phyloP scores from a whole-genome alignment of 2,888 invertebrate genomes.

The Anodontia alba region DNA sequence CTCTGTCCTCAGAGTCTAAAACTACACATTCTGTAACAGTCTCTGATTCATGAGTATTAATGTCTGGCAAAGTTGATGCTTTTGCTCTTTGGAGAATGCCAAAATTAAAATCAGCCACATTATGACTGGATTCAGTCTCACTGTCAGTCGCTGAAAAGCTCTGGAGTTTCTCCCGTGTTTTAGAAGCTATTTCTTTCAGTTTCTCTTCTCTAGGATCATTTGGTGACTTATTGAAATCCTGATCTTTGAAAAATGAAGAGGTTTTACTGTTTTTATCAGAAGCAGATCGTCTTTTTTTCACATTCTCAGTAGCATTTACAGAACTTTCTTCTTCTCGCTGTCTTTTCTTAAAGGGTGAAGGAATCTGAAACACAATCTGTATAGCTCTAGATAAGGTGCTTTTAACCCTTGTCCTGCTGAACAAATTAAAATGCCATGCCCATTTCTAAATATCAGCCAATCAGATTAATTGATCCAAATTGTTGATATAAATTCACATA shows the following conservation, averaged over 20 bases:
- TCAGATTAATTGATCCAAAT: too few species aligned
- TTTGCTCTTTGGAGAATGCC: slow-evolving; percentile 29
- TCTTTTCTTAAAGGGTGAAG: slow-evolving; percentile 36
- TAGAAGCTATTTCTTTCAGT: neutral
- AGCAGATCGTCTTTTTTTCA: neutral
- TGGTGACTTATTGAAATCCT: neutral
- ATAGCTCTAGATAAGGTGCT: too few species aligned
- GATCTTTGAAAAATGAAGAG: neutral
- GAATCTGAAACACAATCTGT: slow-evolving; percentile 27
- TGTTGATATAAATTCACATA: too few species aligned
- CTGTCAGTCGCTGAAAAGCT: slow-evolving; percentile 26
- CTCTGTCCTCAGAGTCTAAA: neutral
- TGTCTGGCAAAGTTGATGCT: slow-evolving; percentile 28
- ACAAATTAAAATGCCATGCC: too few species aligned
- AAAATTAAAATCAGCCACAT: slow-evolving; percentile 28
- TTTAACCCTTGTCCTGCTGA: too few species aligned
- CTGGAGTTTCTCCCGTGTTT: slow-evolving; percentile 29
- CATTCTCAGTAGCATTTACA: neutral
- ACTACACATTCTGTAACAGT: neutral
- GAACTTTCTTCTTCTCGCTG: slow-evolving; percentile 6
- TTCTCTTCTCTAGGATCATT: neutral
- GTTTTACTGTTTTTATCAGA: neutral
- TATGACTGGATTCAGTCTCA: neutral
- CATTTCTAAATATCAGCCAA: too few species aligned
- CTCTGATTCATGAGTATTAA: neutral